Base-by-base conservation (phyloP, 1,140 invertebrate species). In the Himalopsyche phryganea region DNA sequence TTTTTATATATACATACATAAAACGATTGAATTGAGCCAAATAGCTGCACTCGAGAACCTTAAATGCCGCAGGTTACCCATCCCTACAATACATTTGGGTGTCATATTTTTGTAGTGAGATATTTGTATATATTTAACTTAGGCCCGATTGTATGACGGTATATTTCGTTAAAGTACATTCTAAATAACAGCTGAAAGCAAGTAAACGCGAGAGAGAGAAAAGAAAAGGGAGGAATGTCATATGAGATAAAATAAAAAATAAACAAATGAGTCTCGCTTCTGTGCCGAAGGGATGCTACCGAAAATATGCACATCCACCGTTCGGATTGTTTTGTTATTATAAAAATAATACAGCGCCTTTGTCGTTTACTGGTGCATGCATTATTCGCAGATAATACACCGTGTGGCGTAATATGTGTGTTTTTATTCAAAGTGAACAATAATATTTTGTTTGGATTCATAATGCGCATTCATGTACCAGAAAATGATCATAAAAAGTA, bases 311-410 rank as follows among this genome's bases (percentile, higher is more conserved):
- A 50, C 60, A 62, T 62, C 55, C 54, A 62, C 55, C 53, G 56
- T 63, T 55, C 44, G 33, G 50, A 38, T 44, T 56, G 61, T 63
- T 63, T 63, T 59, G 61, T 63, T 63, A 63, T 63, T 60, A 60
- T 60, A 63, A 63, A 63, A 48, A 63, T 57, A 42, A 50, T 56
- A 47, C 55, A 19, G 46, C 23, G 23, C 32, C 47, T 58, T 63
- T 63, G 61, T 63, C 45, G 53, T 51, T 59, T 63, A 63, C 53
- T 63, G 61, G 61, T 57, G 61, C 61, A 63, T 63, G 57, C 49
- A 44, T 59, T 63, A 63, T 63, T 59, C 48, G 52, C n/a, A 57
- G 40, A 63, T 63, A 63, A 60, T 63, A 45, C 61, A 46, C 49
- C 38, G 36, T 60, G 18, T 50, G 28, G 47, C 58, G 50, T 52